Evolutionary conservation across 2,797 vertebrate species (phyloP), one percentile per base, ranked within the genome.

Genomic region (Coreius guichenoti): DNA sequence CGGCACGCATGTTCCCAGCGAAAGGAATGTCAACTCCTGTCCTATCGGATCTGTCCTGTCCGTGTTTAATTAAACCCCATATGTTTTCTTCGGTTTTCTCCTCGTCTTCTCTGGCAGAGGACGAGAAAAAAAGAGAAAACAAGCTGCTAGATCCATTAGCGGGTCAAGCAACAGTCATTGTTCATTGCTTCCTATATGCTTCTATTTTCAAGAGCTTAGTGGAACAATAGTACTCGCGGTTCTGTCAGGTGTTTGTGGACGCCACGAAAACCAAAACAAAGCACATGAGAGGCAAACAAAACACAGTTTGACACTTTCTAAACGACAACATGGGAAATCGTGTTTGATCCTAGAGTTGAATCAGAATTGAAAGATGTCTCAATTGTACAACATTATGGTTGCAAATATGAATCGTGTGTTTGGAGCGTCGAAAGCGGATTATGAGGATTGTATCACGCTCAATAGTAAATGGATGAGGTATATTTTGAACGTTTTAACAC

Each of bases 121-220:
- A 51, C 39, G 56, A 51, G 43, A 77, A 72, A 88, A 83, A 29
- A 31, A 86, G 39, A 79, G 83, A 88, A 87, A 86, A 86, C 88
- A 83, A 43, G 74, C 94, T 95, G 95, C 79, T 94, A 91, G 84
- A 94, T 93, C 92, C 92, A 96, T 95, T 95, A 95, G 92, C 80
- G 87, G 94, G 94, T 95, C 94, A 95, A 93, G 93, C 91, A 94
- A 92, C 92, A 95, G 94, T 95, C 94, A 96, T 94, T 95, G 95
- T 95, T 95, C 94, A 94, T 94, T 93, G 92, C 94, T 95, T 94
- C 92, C 91, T 92, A 94, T 93, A 91, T 89, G 92, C 87, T 91
- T 91, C 92, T 95, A 92, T 94, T 94, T 95, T 92, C 91, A 92
- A 94, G 88, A 90, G 90, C 87, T 91, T 89, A 77, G 84, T 91